Conservation (phyloP, 2,888 invertebrate species). For the Trichogramma dendrolimi region DNA sequence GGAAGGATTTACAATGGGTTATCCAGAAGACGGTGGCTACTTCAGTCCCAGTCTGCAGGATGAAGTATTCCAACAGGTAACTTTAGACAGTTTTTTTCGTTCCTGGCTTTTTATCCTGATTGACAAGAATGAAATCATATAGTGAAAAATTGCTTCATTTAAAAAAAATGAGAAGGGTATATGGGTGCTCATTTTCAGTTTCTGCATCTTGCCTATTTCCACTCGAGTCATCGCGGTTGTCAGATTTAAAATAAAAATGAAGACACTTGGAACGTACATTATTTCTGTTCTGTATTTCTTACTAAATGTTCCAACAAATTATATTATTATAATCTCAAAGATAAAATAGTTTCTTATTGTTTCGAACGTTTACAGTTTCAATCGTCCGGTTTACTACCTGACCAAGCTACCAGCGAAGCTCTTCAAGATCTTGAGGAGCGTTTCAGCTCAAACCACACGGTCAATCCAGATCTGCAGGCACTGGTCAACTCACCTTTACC, state of each 20-base stretch:
- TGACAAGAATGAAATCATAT: no score
- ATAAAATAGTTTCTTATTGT: no score
- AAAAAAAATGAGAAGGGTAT: no score
- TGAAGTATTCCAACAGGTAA: slow-evolving; percentile 71
- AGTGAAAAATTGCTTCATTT: no score
- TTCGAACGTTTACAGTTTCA: slow-evolving; percentile 43
- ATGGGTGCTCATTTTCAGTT: no score
- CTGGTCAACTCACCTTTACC: slow-evolving; percentile 74
- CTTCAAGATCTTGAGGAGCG: slow-evolving; percentile 54
- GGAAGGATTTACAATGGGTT: slow-evolving; percentile 50
- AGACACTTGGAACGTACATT: no score
- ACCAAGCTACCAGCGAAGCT: slow-evolving; percentile 48
- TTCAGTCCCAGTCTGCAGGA: slow-evolving; percentile 58
- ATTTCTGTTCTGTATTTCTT: not conserved
- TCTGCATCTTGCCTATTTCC: no score
- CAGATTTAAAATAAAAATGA: no score
- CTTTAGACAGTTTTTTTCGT: slow-evolving; percentile 21
- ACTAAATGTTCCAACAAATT: not conserved
- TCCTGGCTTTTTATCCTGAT: no score
- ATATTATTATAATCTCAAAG: no score
- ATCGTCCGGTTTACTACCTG: slow-evolving; percentile 48
- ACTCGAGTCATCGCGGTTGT: no score
- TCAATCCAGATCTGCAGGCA: slow-evolving; percentile 71
- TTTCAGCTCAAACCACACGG: slow-evolving; percentile 55
- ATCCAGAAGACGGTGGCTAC: slow-evolving; percentile 51